Evolutionary conservation across 2,113 vertebrate species (phyloP).

Genomic region (Microcebus lehilahytsara): DNA sequence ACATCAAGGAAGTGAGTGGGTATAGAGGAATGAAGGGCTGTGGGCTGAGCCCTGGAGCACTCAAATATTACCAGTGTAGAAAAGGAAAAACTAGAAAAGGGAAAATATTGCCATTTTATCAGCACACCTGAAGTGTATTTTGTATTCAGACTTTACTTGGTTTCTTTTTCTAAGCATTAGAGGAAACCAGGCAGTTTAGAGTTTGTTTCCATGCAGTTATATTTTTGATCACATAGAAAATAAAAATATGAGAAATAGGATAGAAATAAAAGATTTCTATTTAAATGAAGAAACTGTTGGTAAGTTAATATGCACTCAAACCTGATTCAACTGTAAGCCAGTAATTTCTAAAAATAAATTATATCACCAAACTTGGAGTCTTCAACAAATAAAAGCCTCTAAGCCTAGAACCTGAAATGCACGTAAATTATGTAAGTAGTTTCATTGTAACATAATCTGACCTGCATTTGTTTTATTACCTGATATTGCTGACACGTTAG

Average conservation of each 20-base stretch:
- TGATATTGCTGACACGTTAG: neutral
- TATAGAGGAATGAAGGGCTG: neutral
- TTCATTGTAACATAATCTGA: slow-evolving; percentile 33
- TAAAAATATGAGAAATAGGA: slow-evolving; percentile 29
- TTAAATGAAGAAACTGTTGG: slow-evolving; percentile 19
- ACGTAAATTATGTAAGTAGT: neutral
- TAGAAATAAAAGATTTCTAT: slow-evolving; percentile 4
- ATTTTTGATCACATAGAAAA: slow-evolving; percentile 23
- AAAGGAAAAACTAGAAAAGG: neutral
- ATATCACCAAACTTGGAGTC: slow-evolving; percentile 11
- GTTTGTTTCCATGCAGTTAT: slow-evolving; percentile 19
- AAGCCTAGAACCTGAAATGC: slow-evolving; percentile 19
- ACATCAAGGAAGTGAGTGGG: neutral
- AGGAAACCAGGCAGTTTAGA: neutral
- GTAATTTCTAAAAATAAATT: slow-evolving; percentile 41
- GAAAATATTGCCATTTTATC: neutral
- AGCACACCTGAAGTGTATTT: neutral
- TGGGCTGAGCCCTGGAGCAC: neutral
- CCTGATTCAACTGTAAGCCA: slow-evolving; percentile 27
- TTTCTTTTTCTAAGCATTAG: slow-evolving; percentile 10
- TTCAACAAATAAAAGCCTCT: slow-evolving; percentile 33
- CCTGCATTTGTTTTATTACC: neutral
- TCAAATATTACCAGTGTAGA: neutral
- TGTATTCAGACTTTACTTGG: neutral
- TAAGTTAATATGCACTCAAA: slow-evolving; percentile 30